Evolutionary conservation across 1,140 invertebrate genomes (phyloP).

Genomic region (Theocolax elegans): DNA sequence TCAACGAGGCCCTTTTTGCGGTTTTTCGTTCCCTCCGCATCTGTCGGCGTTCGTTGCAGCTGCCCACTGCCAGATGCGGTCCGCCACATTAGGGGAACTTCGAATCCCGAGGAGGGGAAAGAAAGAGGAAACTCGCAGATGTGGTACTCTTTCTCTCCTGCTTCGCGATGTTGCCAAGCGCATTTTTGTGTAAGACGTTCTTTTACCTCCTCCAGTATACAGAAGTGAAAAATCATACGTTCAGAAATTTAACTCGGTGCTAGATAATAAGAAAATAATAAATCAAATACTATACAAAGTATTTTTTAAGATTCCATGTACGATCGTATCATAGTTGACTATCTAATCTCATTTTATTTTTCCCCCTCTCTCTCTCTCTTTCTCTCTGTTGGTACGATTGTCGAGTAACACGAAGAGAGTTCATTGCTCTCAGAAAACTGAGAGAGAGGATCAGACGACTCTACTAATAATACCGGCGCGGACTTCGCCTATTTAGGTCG

Average conservation of each 20-base stretch:
- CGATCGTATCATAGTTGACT: no score
- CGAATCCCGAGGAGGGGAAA: conserved; percentile 35
- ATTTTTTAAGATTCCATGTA: no score
- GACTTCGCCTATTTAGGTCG: conserved; percentile 22
- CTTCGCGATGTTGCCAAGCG: conserved; percentile 34
- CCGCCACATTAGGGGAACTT: conserved; percentile 23
- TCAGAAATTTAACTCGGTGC: no score
- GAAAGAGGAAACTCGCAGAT: conserved; percentile 37
- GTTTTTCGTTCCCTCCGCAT: conserved; percentile 46
- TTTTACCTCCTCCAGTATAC: no score
- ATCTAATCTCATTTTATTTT: not conserved
- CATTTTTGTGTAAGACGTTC: conserved; percentile 12
- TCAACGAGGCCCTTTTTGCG: conserved; percentile 24
- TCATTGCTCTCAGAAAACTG: conserved; percentile 3
- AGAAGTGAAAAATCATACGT: no score
- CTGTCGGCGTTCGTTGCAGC: conserved; percentile 54
- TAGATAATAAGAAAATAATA: no score
- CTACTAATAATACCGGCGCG: conserved; percentile 11
- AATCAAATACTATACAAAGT: no score
- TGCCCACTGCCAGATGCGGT: conserved; percentile 55
- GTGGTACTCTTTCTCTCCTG: not conserved
- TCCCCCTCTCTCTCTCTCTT: no score
- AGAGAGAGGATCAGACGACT: not conserved
- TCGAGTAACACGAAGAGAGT: not conserved
- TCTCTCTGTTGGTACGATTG: no score